phyloP scores from a whole-genome alignment of 1,140 invertebrate species.

The Brachionus sp. region DNA sequence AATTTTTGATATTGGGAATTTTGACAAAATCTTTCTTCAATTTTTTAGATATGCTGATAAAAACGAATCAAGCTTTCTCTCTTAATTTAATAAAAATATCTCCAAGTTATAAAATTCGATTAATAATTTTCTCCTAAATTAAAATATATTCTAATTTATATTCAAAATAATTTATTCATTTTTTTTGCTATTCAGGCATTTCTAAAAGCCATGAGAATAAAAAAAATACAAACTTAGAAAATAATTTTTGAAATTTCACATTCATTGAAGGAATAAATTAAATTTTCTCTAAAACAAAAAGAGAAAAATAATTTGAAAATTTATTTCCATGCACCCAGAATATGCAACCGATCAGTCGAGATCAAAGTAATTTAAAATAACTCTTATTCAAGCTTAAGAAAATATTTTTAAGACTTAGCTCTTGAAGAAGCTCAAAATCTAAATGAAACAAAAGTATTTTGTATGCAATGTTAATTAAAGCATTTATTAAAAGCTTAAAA shows the following conservation, averaged over 20 bases:
- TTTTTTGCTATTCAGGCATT: neutral
- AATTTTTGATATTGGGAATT: neutral
- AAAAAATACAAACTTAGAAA: neutral
- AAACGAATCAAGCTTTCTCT: too few species aligned
- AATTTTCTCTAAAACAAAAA: neutral
- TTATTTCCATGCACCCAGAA: neutral
- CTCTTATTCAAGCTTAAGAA: neutral
- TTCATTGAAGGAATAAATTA: neutral
- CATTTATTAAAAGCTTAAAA: too few species aligned
- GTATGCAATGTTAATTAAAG: too few species aligned
- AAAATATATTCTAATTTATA: neutral
- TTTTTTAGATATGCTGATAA: too few species aligned
- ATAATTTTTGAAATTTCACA: neutral
- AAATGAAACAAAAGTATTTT: neutral
- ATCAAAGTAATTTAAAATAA: neutral
- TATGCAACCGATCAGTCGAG: neutral
- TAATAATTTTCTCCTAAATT: neutral
- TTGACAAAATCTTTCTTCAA: too few species aligned
- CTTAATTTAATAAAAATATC: too few species aligned
- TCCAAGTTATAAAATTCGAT: too few species aligned
- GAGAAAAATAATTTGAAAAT: neutral
- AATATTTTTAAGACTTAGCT: neutral
- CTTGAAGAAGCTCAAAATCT: neutral
- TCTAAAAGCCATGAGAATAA: neutral
- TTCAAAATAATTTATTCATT: neutral